Evolutionary conservation across 2,113 vertebrate genomes (phyloP).

Genomic region (Equus przewalskii): DNA sequence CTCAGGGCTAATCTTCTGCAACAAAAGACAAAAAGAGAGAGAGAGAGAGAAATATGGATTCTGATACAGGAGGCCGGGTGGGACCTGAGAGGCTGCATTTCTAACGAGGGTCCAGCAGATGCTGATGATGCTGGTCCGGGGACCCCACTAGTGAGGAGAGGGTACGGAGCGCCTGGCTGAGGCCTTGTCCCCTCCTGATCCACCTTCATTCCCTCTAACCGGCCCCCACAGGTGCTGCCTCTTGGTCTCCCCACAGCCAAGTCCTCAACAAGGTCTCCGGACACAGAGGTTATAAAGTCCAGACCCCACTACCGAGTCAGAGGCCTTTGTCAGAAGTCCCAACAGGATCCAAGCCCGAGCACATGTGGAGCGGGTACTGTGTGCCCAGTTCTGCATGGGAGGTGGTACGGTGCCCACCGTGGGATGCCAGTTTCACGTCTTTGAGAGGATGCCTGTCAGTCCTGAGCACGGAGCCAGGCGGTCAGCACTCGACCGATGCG

Average conservation of each 20-base stretch:
- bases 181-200: background rate
- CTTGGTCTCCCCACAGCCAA: background rate
- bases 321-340: background rate
- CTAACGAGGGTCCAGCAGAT: too few relatives aligned
- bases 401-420: fast-evolving
- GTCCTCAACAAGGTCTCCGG: background rate
- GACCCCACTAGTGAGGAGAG: fast-evolving
- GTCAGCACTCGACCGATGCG: fast-evolving
- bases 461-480: background rate
- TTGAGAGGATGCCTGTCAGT: background rate
- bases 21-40: too few relatives aligned
- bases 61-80: background rate
- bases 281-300: background rate
- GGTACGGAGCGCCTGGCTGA: too few relatives aligned
- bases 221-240: background rate
- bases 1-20: too few relatives aligned
- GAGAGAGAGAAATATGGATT: background rate
- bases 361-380: fast-evolving
- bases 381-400: background rate
- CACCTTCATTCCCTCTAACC: background rate
- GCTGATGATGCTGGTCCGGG: background rate
- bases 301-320: background rate
- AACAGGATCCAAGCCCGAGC: fast-evolving
- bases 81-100: background rate
- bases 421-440: background rate